A percentile compares a stretch with the other conserved stretches of the same genome.
Evolutionary conservation across 2,888 invertebrate species (phyloP).

Genomic region (Amorpha juglandis): DNA sequence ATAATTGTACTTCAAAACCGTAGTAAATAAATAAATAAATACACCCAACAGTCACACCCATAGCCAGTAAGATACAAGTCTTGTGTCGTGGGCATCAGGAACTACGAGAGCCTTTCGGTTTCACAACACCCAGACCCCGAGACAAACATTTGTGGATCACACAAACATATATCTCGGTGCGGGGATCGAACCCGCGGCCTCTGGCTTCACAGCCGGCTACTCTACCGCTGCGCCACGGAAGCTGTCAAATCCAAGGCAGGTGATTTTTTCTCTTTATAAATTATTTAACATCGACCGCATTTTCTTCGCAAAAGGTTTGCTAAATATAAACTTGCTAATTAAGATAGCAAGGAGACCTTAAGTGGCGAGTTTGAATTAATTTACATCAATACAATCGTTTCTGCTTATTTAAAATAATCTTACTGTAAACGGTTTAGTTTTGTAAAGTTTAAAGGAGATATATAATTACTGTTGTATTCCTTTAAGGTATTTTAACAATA

Average conservation of each 20-base stretch:
- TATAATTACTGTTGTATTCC: not conserved
- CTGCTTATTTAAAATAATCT: slow-evolving; percentile 37
- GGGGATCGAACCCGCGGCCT: too few relatives aligned
- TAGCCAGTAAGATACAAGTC: too few relatives aligned
- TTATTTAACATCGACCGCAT: slow-evolving; percentile 10
- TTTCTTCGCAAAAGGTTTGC: slow-evolving; percentile 13
- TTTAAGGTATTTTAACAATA: not conserved
- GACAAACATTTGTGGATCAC: too few relatives aligned
- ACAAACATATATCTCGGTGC: too few relatives aligned
- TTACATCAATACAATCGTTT: slow-evolving; percentile 32
- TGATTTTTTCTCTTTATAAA: slow-evolving; percentile 7
- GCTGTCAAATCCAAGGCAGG: not conserved
- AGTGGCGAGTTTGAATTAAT: slow-evolving; percentile 39
- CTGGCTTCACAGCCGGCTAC: too few relatives aligned
- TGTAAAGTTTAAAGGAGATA: not conserved
- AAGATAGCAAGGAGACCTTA: slow-evolving; percentile 37
- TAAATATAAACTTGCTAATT: slow-evolving; percentile 34
- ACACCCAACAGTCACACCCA: too few relatives aligned
- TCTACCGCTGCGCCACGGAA: too few relatives aligned
- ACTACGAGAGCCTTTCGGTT: too few relatives aligned
- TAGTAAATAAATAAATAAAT: too few relatives aligned
- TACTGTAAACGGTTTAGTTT: slow-evolving; percentile 1
- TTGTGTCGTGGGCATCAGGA: too few relatives aligned
- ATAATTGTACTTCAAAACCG: too few relatives aligned
- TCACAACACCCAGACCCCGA: too few relatives aligned